Evolutionary conservation across 2,113 vertebrate genomes (phyloP).

Genomic region (Alethe castanea): DNA sequence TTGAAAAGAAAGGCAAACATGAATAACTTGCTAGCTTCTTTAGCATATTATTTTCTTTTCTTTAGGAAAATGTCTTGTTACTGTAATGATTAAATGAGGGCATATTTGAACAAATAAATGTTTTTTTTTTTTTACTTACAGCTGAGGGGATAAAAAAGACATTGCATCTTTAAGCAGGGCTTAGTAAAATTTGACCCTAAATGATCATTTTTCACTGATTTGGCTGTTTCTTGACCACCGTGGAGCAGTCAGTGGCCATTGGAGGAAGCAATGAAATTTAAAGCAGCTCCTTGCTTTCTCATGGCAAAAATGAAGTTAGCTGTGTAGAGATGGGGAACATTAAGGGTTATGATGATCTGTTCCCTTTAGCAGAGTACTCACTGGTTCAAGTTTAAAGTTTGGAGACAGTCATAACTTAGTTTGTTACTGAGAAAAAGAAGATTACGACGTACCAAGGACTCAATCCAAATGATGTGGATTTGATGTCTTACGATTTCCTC

Average conservation of each 20-base stretch:
- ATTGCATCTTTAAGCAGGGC: background rate
- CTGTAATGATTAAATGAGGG: background rate
- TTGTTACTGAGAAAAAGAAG: background rate
- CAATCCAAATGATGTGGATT: background rate
- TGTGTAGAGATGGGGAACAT: background rate
- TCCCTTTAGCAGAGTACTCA: background rate
- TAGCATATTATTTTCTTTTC: background rate
- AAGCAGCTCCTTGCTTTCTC: background rate
- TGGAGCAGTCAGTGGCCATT: background rate
- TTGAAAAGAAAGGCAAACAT: background rate
- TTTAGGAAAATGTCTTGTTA: background rate
- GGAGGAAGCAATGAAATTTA: background rate
- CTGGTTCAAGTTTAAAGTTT: background rate
- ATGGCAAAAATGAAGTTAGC: rapidly evolving
- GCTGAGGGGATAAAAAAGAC: background rate
- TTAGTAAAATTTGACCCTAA: background rate
- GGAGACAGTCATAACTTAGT: background rate
- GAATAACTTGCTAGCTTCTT: background rate
- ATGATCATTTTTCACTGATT: background rate
- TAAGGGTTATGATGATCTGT: background rate
- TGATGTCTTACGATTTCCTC: background rate
- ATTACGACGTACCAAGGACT: background rate
- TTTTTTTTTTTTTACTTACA: background rate
- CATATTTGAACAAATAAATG: background rate
- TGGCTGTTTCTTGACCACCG: background rate